Conservation (phyloP, 2,888 invertebrate species). For the Eupithecia inturbata region DNA sequence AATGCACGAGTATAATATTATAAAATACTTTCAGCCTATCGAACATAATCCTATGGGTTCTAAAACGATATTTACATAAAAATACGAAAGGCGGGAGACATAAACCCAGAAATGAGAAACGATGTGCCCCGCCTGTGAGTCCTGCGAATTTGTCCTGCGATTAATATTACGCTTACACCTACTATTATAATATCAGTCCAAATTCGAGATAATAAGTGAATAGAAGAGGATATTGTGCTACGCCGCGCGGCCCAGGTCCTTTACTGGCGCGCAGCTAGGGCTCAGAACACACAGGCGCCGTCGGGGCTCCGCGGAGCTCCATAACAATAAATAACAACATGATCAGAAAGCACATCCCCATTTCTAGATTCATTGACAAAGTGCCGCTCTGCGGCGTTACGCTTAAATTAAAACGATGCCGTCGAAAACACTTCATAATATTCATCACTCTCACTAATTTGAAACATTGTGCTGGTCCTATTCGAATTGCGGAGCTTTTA, state of each 20-base stretch:
- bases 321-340: conserved; percentile 42
- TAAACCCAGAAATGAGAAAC: conserved; percentile 59
- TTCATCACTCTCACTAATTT: conserved; percentile 12
- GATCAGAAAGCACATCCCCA: conserved; percentile 45
- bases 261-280: conserved; percentile 53
- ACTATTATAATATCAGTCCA: conserved; percentile 45
- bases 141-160: conserved; percentile 48
- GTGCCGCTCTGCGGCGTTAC: conserved; percentile 42
- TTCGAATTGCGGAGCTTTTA: conserved; percentile 17
- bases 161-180: conserved; percentile 54
- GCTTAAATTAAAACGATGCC: conserved; percentile 28
- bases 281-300: conserved; percentile 39
- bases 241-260: conserved; percentile 55
- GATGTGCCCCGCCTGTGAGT: conserved; percentile 51
- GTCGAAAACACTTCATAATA: conserved; percentile 26
- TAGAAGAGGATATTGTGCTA: conserved; percentile 51
- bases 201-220: conserved; percentile 47
- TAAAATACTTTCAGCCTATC: conserved; percentile 82
- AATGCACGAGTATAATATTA: conserved; percentile 80
- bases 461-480: conserved; percentile 12
- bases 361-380: conserved; percentile 46
- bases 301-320: conserved; percentile 23
- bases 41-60: conserved; percentile 79
- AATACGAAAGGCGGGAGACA: conserved; percentile 69
- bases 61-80: conserved; percentile 79